A percentile compares a stretch with the other conserved stretches of the same genome.
Conservation (phyloP, 2,888 invertebrate genomes). For the Rhamphomyia laevipes region DNA sequence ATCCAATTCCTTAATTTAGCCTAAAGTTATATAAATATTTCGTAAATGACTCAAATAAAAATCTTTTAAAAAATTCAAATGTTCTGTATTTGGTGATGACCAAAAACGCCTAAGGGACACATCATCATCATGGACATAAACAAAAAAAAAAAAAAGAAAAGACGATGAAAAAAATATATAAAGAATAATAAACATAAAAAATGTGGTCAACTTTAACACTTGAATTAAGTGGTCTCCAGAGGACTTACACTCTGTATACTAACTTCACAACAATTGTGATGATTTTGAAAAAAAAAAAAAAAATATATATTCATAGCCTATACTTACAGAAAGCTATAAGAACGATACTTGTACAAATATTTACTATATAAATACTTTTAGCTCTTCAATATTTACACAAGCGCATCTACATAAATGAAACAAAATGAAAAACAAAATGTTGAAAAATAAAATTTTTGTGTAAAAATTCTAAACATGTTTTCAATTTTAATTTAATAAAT, state of each 20-base stretch:
- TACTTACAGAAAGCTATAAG: background rate
- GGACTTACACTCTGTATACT: background rate
- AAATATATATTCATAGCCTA: background rate
- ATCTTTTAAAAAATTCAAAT: too few relatives aligned
- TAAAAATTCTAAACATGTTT: too few relatives aligned
- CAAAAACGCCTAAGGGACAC: background rate
- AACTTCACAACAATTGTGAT: background rate
- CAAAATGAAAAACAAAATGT: too few relatives aligned
- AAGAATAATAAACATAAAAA: background rate
- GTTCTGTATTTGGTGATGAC: too few relatives aligned
- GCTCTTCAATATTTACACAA: background rate
- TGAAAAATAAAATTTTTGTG: too few relatives aligned
- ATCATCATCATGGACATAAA: background rate
- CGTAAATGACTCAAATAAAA: too few relatives aligned
- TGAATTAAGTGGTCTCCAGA: background rate
- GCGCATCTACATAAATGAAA: background rate
- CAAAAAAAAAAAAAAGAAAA: background rate
- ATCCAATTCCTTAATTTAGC: too few relatives aligned
- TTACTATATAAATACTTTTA: background rate
- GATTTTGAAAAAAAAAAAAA: background rate
- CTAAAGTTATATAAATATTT: too few relatives aligned
- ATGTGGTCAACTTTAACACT: conserved; percentile 1
- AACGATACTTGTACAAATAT: background rate
- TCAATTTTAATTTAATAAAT: too few relatives aligned
- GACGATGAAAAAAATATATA: background rate